These are phyloP conservation scores for Scomber japonicus DNA, from an alignment of 2,113 vertebrate genomes.

Conservation along the genomic window DNA sequence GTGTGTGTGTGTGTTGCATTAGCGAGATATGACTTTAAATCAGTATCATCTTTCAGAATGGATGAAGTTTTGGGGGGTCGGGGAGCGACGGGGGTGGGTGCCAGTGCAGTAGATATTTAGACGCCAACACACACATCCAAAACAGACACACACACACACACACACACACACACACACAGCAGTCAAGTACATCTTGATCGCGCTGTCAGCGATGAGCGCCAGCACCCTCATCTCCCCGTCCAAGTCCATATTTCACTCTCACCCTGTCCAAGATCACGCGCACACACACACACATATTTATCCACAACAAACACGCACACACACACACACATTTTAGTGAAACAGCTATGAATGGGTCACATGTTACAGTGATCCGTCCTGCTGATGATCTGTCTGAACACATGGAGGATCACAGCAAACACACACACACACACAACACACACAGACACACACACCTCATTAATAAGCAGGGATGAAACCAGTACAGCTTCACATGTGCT, in stretches of 20 bases:
- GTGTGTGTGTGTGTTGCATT: constrained; percentile 33
- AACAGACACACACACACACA: constrained; percentile 57
- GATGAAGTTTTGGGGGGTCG: constrained; percentile 46
- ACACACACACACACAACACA: constrained; percentile 29
- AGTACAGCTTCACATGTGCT: neutral
- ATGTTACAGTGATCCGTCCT: constrained; percentile 40
- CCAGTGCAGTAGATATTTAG: constrained; percentile 57
- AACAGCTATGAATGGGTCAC: constrained; percentile 45
- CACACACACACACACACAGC: constrained; percentile 65
- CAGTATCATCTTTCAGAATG: constrained; percentile 45
- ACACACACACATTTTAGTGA: neutral
- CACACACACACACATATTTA: constrained; percentile 30
- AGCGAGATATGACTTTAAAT: constrained; percentile 85
- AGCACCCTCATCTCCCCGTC: constrained; percentile 67
- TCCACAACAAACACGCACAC: constrained; percentile 30
- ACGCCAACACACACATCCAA: constrained; percentile 45
- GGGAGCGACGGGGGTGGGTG: constrained; percentile 8
- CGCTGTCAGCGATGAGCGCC: constrained; percentile 85
- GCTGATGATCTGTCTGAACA: constrained; percentile 51
- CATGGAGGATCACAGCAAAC: constrained; percentile 39
- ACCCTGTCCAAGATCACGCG: constrained; percentile 58
- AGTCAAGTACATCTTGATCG: constrained; percentile 93
- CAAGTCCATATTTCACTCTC: constrained; percentile 77
- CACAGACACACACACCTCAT: constrained; percentile 42
- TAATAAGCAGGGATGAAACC: constrained; percentile 22